Conservation (phyloP, 2,797 vertebrate species). For the Pseudochirops cupreus region DNA sequence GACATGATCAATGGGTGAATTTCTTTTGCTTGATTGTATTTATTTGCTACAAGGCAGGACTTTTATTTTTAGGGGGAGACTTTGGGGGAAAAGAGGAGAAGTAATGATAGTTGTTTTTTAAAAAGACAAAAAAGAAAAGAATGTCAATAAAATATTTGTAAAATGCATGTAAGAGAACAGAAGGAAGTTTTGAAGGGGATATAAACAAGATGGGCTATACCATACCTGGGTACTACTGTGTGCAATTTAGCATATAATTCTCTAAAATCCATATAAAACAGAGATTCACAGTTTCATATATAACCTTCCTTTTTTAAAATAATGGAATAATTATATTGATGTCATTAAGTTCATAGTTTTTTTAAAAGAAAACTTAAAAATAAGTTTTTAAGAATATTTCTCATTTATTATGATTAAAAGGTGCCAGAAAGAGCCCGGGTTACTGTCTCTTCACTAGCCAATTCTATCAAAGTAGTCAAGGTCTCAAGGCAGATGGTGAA, state of each 20-base stretch:
- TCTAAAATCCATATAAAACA: neutral
- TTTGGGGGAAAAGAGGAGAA: neutral
- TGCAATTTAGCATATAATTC: neutral
- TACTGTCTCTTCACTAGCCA: neutral
- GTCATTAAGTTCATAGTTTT: neutral
- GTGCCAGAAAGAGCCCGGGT: neutral
- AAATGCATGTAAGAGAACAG: neutral
- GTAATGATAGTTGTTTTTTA: neutral
- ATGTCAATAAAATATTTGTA: neutral
- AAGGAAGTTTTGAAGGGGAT: neutral
- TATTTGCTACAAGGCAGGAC: neutral
- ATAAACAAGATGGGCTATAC: neutral
- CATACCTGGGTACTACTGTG: neutral
- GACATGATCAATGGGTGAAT: neutral
- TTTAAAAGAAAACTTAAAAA: neutral
- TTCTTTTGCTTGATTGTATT: neutral
- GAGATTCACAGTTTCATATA: neutral
- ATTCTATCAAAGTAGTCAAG: neutral
- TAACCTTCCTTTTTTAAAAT: neutral
- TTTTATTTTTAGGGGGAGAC: neutral
- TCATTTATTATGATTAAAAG: neutral
- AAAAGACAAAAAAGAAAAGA: neutral
- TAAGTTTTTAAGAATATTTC: neutral
- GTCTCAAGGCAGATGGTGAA: neutral
- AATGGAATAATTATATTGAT: neutral